These are phyloP conservation scores for Volucella inanis DNA, from an alignment of 2,888 invertebrate genomes.

Conservation along the genomic window DNA sequence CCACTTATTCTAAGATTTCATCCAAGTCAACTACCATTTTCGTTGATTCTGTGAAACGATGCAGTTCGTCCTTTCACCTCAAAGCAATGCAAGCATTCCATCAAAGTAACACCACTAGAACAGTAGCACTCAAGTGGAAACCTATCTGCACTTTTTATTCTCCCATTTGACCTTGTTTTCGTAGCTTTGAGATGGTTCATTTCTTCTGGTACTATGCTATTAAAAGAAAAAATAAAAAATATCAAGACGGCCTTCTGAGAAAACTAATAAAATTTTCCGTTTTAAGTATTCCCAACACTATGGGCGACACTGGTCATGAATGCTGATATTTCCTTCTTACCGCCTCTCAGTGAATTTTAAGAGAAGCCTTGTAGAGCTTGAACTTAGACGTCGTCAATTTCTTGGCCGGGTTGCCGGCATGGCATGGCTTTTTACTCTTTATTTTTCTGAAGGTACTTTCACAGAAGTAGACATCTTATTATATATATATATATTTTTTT, in stretches of 20 bases:
- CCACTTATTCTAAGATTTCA: background rate
- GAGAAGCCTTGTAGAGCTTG: slow-evolving; percentile 61
- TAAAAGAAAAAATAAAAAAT: slow-evolving; percentile 1
- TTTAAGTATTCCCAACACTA: slow-evolving; percentile 51
- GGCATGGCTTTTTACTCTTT: slow-evolving; percentile 16
- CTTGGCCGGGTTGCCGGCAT: slow-evolving; percentile 24
- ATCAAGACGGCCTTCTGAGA: slow-evolving; percentile 16
- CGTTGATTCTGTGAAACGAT: slow-evolving; percentile 22
- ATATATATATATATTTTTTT: background rate
- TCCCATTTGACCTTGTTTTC: slow-evolving; percentile 13
- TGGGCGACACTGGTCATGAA: slow-evolving; percentile 54
- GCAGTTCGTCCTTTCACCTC: slow-evolving; percentile 29
- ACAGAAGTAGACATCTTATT: slow-evolving; percentile 42
- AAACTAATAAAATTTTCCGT: slow-evolving; percentile 54
- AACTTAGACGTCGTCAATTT: slow-evolving; percentile 52
- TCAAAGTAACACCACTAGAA: slow-evolving; percentile 9
- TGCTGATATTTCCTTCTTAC: slow-evolving; percentile 55
- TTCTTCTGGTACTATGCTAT: background rate
- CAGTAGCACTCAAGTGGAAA: slow-evolving; percentile 21
- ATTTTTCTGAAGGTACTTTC: background rate
- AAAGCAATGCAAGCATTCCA: background rate
- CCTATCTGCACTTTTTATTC: slow-evolving; percentile 20
- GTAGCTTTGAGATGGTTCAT: background rate
- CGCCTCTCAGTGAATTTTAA: slow-evolving; percentile 20
- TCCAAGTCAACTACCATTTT: slow-evolving; percentile 25